Evolutionary conservation across 2,888 invertebrate genomes (phyloP).

Genomic region (Polyommatus iphigenia): DNA sequence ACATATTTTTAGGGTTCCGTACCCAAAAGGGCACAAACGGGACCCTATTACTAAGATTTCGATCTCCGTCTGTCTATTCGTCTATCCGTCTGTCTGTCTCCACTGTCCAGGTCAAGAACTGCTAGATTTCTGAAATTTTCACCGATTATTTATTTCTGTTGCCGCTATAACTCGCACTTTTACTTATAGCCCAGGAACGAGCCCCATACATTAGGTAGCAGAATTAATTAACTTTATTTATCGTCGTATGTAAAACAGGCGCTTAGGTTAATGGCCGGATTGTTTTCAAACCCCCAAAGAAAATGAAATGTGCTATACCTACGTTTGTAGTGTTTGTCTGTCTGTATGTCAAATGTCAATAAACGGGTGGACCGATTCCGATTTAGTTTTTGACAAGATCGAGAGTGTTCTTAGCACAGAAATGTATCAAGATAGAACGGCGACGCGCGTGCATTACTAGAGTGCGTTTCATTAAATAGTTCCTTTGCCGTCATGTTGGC

Average conservation of each 20-base stretch:
- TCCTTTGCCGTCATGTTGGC: no score
- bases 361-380: no score
- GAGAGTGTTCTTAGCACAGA: no score
- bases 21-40: not conserved
- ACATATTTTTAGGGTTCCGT: not conserved
- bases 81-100: no score
- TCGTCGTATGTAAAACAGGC: not conserved
- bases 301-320: not conserved
- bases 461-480: no score
- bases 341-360: no score
- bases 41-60: not conserved
- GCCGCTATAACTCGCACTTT: not conserved
- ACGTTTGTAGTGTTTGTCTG: no score
- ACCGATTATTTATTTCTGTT: not conserved
- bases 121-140: not conserved
- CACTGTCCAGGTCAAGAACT: no score
- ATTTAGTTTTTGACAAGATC: no score
- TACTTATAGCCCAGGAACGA: not conserved
- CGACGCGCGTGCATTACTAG: no score
- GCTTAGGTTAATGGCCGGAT: not conserved
- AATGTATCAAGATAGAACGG: no score
- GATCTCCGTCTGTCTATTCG: no score
- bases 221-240: constrained; percentile 3
- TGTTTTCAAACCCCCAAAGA: not conserved
- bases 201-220: not conserved